Conservation (phyloP, 2,113 vertebrate genomes). For the Takifugu flavidus region DNA sequence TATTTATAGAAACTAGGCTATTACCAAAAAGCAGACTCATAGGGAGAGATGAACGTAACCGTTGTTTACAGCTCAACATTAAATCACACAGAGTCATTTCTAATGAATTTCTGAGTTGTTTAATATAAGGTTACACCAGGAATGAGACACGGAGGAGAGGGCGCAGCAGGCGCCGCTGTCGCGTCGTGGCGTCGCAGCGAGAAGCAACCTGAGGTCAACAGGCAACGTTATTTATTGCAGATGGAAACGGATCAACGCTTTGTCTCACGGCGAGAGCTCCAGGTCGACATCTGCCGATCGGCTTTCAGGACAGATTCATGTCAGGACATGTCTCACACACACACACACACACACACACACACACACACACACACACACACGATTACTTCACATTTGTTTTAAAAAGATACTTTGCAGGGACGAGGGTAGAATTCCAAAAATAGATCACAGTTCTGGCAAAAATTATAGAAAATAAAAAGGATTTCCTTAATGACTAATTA, state of each 20-base stretch:
- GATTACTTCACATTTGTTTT: too few species aligned
- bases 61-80: not conserved
- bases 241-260: constrained; percentile 38
- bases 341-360: constrained; percentile 15
- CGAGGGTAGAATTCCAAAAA: too few species aligned
- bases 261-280: constrained; percentile 20
- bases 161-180: too few species aligned
- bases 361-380: constrained; percentile 20
- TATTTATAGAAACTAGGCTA: constrained; percentile 36
- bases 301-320: constrained; percentile 43
- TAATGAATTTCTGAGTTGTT: not conserved
- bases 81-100: not conserved
- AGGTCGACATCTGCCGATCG: constrained; percentile 22
- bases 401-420: too few species aligned
- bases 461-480: too few species aligned
- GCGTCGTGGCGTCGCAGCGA: not conserved
- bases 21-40: constrained; percentile 3
- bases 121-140: too few species aligned
- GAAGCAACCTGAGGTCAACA: not conserved
- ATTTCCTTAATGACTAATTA: too few species aligned
- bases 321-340: constrained; percentile 14
- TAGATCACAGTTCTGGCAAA: too few species aligned
- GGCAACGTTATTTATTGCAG: constrained; percentile 28
- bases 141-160: not conserved
- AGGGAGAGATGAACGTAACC: not conserved